Evolutionary conservation across 1,140 invertebrate genomes (phyloP), one percentile per base, ranked within the genome.

Genomic region (Micrasema longulum): DNA sequence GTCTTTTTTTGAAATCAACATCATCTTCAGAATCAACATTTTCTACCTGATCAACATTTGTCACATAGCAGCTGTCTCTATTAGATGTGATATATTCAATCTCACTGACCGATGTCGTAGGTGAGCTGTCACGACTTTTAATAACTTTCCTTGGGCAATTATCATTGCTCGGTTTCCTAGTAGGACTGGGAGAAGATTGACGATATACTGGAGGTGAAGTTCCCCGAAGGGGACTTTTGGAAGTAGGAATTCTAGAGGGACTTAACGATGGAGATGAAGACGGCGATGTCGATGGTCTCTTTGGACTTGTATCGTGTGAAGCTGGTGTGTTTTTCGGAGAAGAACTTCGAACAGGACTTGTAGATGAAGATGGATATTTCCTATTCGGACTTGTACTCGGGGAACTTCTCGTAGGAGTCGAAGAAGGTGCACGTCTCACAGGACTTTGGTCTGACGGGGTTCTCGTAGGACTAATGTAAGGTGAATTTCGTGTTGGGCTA

Each of bases 61-160:
- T 83, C 12, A 83, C 75, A n/a, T 80, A 64, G 63, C 78, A 73
- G 53, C 77, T 77, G 22, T 82, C 78, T 18, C 67, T 71, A 68
- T 65, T 74, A 20, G 81, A 76, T 47, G 80, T 80, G 45, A 81
- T 78, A 64, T 80, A 85, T 64, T 86, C 78, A 68, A 85, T 84
- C 7, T 83, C 85, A 76, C 84, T 86, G 0, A 82, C 83, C n/a
- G 83, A 84, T 20, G 83, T 85, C 55, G 84, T 85, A 4, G 85
- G 84, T 31, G 85, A 85, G 72, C 82, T 85, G 76, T 84, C 82
- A 76, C 79, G 26, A 73, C 79, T 72, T 84, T 83, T 55, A 43
- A 53, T 20, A 66, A 26, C 77, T 82, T 81, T 82, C 50, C 81
- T 78, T 20, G 55, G 60, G 31, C 35, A 47, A 48, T 64, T 23